phyloP scores from a whole-genome alignment of 2,113 vertebrate genomes.

The Alethe castanea region DNA sequence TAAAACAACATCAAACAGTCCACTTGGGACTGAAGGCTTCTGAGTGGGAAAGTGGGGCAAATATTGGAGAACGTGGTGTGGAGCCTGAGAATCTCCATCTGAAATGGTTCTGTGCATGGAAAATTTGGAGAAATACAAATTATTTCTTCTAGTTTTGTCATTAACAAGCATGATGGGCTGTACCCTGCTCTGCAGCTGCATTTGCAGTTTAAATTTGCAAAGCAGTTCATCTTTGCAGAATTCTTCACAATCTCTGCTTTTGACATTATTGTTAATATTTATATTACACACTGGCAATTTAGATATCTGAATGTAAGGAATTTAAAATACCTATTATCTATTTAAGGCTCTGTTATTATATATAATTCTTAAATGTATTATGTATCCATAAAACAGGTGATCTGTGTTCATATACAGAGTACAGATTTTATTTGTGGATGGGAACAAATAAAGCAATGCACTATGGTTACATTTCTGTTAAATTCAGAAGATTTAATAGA shows the following conservation, averaged over 20 bases:
- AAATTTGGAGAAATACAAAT: neutral
- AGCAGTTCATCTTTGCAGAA: neutral
- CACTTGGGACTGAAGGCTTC: neutral
- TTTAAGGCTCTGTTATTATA: neutral
- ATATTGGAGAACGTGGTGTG: neutral
- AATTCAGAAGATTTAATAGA: neutral
- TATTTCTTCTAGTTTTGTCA: neutral
- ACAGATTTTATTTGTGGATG: neutral
- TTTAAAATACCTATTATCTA: neutral
- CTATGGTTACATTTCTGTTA: neutral
- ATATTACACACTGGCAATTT: neutral
- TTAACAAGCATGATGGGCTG: rapidly evolving
- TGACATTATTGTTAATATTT: neutral
- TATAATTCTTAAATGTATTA: neutral
- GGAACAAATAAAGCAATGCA: neutral
- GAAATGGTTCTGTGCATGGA: neutral
- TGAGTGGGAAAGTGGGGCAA: neutral
- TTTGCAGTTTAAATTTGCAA: neutral
- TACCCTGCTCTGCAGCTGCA: neutral
- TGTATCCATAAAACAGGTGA: neutral
- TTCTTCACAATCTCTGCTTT: neutral
- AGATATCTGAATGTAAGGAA: neutral
- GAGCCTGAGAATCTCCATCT: neutral
- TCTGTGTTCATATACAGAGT: neutral
- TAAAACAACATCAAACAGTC: neutral